Evolutionary conservation across 1,140 invertebrate genomes (phyloP).

Genomic region (Hylaeus volcanicus): DNA sequence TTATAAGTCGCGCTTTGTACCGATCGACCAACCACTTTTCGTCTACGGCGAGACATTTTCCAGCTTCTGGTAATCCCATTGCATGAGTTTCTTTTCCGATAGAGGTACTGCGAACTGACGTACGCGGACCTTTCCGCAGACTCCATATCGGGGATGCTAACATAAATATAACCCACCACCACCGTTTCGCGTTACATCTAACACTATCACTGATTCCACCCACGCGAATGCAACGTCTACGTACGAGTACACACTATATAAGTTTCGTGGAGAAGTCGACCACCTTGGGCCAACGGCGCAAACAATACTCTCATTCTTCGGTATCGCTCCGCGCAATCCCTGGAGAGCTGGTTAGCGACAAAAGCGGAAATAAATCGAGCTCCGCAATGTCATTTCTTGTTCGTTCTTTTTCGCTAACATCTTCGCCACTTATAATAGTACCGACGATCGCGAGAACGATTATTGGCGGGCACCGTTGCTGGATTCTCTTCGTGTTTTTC

Average conservation of each 20-base stretch:
- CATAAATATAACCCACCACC: conserved; percentile 48
- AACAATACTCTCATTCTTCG: conserved; percentile 64
- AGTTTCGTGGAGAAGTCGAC: conserved; percentile 44
- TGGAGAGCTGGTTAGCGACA: conserved; percentile 63
- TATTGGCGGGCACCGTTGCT: background rate
- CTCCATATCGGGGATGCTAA: conserved; percentile 26
- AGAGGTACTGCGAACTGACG: conserved; percentile 13
- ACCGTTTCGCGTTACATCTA: background rate
- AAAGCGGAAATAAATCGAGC: conserved; percentile 63
- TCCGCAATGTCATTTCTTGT: conserved; percentile 42
- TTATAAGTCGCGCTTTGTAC: background rate
- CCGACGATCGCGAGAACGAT: conserved; percentile 38
- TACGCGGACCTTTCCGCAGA: background rate
- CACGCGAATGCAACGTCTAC: background rate
- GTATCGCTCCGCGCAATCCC: conserved; percentile 57
- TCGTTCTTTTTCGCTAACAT: conserved; percentile 14
- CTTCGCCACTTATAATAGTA: conserved; percentile 48
- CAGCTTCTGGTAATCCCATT: conserved; percentile 44
- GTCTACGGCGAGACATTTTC: conserved; percentile 19
- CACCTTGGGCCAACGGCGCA: conserved; percentile 49
- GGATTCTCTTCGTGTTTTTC: background rate
- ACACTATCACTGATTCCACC: background rate
- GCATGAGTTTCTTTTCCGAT: conserved; percentile 36
- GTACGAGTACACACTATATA: conserved; percentile 4
- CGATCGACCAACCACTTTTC: conserved; percentile 25